Evolutionary conservation across 2,113 vertebrate genomes (phyloP).

Genomic region (Heteronetta atricapilla): DNA sequence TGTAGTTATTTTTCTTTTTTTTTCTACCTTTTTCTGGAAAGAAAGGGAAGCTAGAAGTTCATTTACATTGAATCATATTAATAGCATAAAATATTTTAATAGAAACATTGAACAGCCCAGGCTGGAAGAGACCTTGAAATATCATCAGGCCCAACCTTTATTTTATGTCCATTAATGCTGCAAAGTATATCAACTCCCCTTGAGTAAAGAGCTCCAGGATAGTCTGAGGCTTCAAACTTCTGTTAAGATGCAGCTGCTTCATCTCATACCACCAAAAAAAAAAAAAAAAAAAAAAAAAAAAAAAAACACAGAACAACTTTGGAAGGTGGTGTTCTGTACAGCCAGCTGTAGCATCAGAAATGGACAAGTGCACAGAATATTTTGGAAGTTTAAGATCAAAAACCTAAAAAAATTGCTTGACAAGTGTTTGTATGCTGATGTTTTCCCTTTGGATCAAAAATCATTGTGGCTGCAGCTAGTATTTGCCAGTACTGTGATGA

Average conservation of each 20-base stretch:
- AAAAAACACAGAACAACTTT: not conserved
- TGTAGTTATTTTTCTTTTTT: not conserved
- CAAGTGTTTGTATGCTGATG: not conserved
- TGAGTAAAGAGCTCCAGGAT: not conserved
- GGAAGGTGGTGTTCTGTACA: not conserved
- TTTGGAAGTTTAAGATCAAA: not conserved
- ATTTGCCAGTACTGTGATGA: not conserved
- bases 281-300: too few species aligned
- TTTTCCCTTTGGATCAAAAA: not conserved
- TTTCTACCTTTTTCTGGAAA: not conserved
- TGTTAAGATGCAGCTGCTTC: not conserved
- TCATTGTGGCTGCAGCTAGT: not conserved
- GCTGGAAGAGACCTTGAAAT: not conserved
- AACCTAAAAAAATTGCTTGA: not conserved
- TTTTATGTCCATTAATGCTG: slow-evolving; percentile 30
- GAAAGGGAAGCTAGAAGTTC: not conserved
- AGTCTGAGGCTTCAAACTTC: not conserved
- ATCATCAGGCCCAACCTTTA: not conserved
- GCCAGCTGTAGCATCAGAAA: not conserved
- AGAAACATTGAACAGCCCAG: not conserved
- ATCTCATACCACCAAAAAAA: not conserved
- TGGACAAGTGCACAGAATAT: not conserved
- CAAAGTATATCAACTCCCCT: not conserved
- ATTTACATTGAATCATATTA: not conserved
- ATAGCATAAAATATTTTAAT: not conserved